Conservation (phyloP, 2,888 invertebrate species). For the Microctonus hyperodae region DNA sequence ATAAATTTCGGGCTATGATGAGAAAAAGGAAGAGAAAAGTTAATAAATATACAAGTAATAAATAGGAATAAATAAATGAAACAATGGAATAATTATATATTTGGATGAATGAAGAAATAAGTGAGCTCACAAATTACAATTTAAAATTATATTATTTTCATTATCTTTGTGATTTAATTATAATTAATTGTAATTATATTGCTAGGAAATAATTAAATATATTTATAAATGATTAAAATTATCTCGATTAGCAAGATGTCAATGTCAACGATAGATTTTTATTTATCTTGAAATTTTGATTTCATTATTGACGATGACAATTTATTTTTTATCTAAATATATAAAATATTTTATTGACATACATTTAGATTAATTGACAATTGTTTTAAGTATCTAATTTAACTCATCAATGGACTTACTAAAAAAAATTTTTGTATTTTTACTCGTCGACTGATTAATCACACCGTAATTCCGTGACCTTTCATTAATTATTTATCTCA, state of each 20-base stretch:
- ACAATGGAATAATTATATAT: not conserved
- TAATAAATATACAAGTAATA: too few species aligned
- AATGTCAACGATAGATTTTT: not conserved
- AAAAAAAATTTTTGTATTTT: not conserved
- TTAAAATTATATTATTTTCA: not conserved
- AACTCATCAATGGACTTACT: not conserved
- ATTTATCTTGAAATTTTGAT: not conserved
- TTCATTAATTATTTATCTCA: constrained; percentile 36
- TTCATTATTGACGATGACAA: not conserved
- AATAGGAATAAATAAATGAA: too few species aligned
- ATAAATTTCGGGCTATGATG: not conserved
- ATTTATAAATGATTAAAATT: not conserved
- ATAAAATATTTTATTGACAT: not conserved
- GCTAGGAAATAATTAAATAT: not conserved
- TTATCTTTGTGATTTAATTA: too few species aligned
- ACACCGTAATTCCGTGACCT: constrained; percentile 31
- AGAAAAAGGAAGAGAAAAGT: not conserved
- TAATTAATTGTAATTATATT: not conserved
- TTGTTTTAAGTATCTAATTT: not conserved
- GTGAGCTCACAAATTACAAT: not conserved
- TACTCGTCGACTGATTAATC: not conserved
- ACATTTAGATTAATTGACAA: not conserved
- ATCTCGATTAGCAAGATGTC: not conserved
- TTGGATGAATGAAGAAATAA: not conserved
- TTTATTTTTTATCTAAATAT: not conserved